Evolutionary conservation across 2,797 vertebrate genomes (phyloP).

Genomic region (Sphenodon punctatus): DNA sequence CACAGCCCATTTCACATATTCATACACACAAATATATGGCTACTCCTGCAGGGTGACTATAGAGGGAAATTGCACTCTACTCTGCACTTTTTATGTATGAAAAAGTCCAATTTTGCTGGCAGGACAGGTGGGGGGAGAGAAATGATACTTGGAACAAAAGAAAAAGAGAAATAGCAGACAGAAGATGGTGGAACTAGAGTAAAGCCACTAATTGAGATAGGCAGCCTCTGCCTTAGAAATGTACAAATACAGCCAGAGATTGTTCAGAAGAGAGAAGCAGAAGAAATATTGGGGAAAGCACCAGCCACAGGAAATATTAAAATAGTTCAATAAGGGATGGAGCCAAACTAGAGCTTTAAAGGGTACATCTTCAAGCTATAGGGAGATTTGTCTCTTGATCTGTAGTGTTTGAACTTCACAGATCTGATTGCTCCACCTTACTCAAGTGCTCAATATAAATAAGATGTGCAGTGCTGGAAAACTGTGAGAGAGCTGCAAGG

Average conservation of each 20-base stretch:
- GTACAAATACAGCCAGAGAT: neutral
- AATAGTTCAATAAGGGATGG: neutral
- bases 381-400: neutral
- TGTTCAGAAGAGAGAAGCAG: neutral
- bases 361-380: neutral
- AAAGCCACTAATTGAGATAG: neutral
- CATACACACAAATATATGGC: neutral
- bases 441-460: neutral
- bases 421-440: neutral
- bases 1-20: neutral
- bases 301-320: neutral
- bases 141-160: neutral
- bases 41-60: neutral
- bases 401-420: neutral
- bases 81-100: neutral
- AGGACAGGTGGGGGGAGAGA: neutral
- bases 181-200: neutral
- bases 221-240: neutral
- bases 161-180: neutral
- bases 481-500: neutral
- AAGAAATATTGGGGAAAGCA: neutral
- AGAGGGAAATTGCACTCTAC: neutral
- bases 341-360: neutral
- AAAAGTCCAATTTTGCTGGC: too few species aligned
- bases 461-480: neutral